Base-by-base conservation (phyloP, 2,797 vertebrate species). In the Luscinia luscinia region DNA sequence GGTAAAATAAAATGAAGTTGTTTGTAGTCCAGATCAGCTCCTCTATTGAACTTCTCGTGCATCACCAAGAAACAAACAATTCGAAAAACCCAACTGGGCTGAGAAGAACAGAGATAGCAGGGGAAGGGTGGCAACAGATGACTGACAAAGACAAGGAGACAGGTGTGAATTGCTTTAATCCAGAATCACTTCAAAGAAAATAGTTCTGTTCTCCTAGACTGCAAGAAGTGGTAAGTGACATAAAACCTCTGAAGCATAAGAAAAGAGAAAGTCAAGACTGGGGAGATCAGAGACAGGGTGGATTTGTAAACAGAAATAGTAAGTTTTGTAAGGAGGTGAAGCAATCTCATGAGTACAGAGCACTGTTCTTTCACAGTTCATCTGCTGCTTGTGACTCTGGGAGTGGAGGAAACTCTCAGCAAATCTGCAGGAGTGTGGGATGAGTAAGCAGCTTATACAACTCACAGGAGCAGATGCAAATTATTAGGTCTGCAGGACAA, bases 391-490 rank as follows among this genome's bases (percentile, higher is more conserved):
- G 36, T 40, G 73, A 51, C 64, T 80, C 1, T 5, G 38, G 26
- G 36, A 58, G 49, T 1, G 22, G 32, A 74, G 61, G 41, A 54
- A 72, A 84, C 23, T 48, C 70, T 24, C 77, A 77, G 40, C 8
- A 1, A 38, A 64, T 66, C 93, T 86, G 57, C 61, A 83, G 69
- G 41, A 80, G 41, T 4, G 36, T 0, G 4, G 43, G 40, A 69
- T 85, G 69, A 93, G 51, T 78, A 93, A 87, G 32, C 21, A 80
- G 46, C 36, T 91, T 92, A 83, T 23, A 46, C 58, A 92, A 89
- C 69, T 83, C 68, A 26, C 27, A 64, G 64, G 54, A 84, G 13
- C 23, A 87, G 41, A 90, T 75, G 69, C 5, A 87, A 91, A 93
- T 74, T 55, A 75, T 70, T 36, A 74, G 51, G 69, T 85, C 78